Percentiles rank a stretch among this genome's conserved stretches.
Evolutionary conservation across 92 coral and sea anemone genomes (phyloP).

Genomic region (Porites lobata): DNA sequence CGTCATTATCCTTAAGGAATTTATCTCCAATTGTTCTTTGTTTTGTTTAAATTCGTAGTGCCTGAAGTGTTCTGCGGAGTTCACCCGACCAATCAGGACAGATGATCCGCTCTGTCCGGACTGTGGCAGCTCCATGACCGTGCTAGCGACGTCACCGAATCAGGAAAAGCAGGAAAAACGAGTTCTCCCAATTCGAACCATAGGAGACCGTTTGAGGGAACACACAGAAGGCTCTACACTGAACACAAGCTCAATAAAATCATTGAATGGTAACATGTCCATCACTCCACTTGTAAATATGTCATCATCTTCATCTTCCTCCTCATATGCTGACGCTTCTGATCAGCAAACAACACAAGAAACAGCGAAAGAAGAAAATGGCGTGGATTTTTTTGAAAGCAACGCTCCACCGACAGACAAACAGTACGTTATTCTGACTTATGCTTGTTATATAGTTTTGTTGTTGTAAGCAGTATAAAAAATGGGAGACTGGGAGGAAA

Average conservation of each 20-base stretch:
- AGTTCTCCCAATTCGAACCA: constrained; percentile 2
- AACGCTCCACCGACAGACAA: not conserved
- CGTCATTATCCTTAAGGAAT: too few species aligned
- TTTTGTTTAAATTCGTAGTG: constrained; percentile 57
- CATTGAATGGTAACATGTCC: constrained; percentile 34
- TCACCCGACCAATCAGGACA: constrained; percentile 37
- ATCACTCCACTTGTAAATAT: constrained; percentile 22
- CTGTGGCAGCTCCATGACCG: constrained; percentile 85
- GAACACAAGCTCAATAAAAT: constrained; percentile 50
- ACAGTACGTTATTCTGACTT: constrained; percentile 13
- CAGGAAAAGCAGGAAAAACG: constrained; percentile 9
- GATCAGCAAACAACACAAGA: constrained; percentile 6
- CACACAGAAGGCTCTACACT: constrained; percentile 27
- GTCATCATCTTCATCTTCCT: constrained; percentile 38
- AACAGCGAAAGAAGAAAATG: not conserved
- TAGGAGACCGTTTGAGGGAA: not conserved
- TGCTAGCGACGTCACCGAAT: constrained; percentile 64
- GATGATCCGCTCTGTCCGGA: constrained; percentile 75
- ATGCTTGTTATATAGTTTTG: too few species aligned
- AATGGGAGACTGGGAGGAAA: too few species aligned
- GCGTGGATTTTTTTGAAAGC: not conserved
- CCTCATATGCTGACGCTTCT: constrained; percentile 19
- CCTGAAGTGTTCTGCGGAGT: constrained; percentile 88
- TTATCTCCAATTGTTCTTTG: not conserved
- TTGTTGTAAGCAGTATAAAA: not conserved